Evolutionary conservation across 2,113 vertebrate genomes (phyloP).

Genomic region (Potamarius usumacintae): DNA sequence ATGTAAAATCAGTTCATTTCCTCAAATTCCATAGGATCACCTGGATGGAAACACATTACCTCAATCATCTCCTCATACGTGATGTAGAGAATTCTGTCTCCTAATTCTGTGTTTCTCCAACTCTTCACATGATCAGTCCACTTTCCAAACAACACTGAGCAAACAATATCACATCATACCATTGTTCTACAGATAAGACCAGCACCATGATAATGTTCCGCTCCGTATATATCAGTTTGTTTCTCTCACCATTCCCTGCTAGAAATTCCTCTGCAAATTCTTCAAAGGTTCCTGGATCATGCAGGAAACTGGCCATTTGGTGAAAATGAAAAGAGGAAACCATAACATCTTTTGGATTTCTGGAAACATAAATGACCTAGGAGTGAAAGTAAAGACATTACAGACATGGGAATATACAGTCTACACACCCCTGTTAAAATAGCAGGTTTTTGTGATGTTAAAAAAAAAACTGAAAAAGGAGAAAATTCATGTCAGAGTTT

Average conservation of each 20-base stretch:
- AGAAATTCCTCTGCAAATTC: constrained; percentile 74
- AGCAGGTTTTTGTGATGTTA: background rate
- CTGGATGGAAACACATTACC: constrained; percentile 56
- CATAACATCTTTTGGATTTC: constrained; percentile 73
- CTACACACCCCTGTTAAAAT: background rate
- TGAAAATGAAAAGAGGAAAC: constrained; percentile 79
- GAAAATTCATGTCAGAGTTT: background rate
- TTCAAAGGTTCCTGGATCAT: constrained; percentile 75
- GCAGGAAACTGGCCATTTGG: constrained; percentile 72
- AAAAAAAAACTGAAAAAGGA: background rate
- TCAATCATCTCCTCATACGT: constrained; percentile 76
- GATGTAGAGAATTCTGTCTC: constrained; percentile 71
- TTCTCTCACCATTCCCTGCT: constrained; percentile 66
- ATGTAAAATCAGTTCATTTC: background rate
- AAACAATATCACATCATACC: background rate
- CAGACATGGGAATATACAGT: background rate
- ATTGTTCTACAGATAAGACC: background rate
- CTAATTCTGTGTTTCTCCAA: constrained; percentile 67
- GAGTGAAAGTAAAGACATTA: background rate
- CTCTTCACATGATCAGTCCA: constrained; percentile 77
- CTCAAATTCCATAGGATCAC: background rate
- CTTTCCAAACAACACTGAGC: constrained; percentile 63
- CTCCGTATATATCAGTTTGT: background rate
- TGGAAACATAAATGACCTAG: constrained; percentile 73
- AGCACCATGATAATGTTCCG: background rate